phyloP scores from a whole-genome alignment of 2,113 vertebrate species.

The Tenrec ecaudatus region DNA sequence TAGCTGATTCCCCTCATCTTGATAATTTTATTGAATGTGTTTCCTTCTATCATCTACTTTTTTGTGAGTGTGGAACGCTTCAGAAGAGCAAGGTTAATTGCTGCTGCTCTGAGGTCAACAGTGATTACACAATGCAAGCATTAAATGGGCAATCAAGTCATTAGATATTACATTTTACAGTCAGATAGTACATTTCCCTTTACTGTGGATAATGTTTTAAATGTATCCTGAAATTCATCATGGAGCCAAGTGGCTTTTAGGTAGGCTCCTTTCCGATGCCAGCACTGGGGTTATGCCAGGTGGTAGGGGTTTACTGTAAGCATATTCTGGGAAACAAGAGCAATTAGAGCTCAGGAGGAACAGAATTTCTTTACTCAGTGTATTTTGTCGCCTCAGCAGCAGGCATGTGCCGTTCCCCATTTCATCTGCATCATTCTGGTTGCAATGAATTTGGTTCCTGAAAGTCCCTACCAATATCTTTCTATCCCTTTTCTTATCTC shows the following conservation, averaged over 20 bases:
- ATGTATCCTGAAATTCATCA: conserved; percentile 13
- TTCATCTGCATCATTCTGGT: not conserved
- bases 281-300: not conserved
- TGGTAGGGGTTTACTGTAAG: not conserved
- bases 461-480: not conserved
- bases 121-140: conserved; percentile 31
- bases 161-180: conserved; percentile 16
- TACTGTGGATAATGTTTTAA: conserved; percentile 35
- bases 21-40: conserved; percentile 30
- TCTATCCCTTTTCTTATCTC: not conserved
- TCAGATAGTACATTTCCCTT: not conserved
- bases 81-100: not conserved
- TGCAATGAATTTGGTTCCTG: not conserved
- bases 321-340: not conserved
- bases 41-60: not conserved
- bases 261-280: not conserved
- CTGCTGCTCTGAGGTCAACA: conserved; percentile 8
- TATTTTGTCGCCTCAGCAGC: not conserved
- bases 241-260: not conserved
- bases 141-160: conserved; percentile 44
- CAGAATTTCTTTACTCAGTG: not conserved
- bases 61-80: conserved; percentile 3
- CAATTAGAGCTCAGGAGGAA: not conserved
- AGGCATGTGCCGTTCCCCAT: not conserved
- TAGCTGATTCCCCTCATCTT: conserved; percentile 1